Base-by-base conservation (phyloP, 2,113 vertebrate species). In the Malurus elegans region DNA sequence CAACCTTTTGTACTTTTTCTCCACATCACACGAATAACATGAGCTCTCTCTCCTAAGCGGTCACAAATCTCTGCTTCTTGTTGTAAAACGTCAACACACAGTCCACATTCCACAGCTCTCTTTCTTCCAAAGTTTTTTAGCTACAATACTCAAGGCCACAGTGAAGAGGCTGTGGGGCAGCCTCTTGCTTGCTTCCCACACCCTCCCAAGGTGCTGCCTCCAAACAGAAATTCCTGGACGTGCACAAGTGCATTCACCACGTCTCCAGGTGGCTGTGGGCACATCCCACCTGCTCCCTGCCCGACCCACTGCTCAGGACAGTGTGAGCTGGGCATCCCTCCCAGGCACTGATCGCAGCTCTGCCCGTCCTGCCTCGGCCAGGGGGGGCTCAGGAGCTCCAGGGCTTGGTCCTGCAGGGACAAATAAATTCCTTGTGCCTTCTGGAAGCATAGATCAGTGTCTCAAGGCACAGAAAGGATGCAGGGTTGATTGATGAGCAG, bases 231-330 rank as follows among this genome's bases (percentile, higher is more conserved):
- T 0, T n/a, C 21, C 40, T 42, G 71, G 71, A 65, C 60, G 44
- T 21, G 36, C 7, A 17, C 2, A 0, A 1, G 51, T 18, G 28
- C 26, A 14, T 3, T 42, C 36, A 36, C 18, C 60, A 36, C 2
- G 1, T 12, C 53, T 28, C 38, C 24, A 24, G n/a, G 53, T 6
- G 32, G 31, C 8, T 21, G 16, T 18, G 34, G 34, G 45, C 32
- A 56, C 0, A 2, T 6, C 36, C 62, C 24, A 28, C 28, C 51
- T 79, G 51, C 62, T 44, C 44, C 64, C 58, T 42, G 42, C 20
- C 3, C 26, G 44, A 32, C 31, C 24, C 47, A 5, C 1, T 6
- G 6, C 0, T 8, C 2, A 58, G 44, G 38, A 53, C 58, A 67
- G 23, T 1, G 40, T 24, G 34, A 53, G 4, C 70, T 54, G 18